phyloP scores from a whole-genome alignment of 2,113 vertebrate genomes.

The Atrichornis clamosus region DNA sequence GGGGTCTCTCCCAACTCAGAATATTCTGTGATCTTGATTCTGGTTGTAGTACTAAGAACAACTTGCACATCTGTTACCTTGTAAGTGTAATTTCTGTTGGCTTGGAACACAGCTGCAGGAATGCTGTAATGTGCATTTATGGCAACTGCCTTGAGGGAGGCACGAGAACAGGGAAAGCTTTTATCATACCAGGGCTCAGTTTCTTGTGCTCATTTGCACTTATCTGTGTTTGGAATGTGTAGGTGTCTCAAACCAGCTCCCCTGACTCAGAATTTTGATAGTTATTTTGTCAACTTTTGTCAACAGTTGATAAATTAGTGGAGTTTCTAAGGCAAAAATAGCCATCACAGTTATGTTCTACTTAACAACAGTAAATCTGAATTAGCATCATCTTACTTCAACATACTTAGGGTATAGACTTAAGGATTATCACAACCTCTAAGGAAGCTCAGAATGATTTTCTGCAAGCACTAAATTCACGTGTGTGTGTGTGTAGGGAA shows the following conservation, averaged over 20 bases:
- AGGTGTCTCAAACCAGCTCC: not conserved
- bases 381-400: not conserved
- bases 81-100: not conserved
- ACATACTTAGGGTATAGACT: not conserved
- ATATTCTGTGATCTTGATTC: not conserved
- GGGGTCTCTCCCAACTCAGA: not conserved
- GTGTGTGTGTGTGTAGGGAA: not conserved
- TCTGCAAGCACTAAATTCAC: not conserved
- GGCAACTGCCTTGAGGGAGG: not conserved
- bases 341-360: not conserved
- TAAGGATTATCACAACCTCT: not conserved
- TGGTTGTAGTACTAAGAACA: not conserved
- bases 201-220: fast-evolving
- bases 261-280: not conserved
- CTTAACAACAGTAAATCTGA: not conserved
- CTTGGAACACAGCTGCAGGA: not conserved
- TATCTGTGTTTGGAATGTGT: not conserved
- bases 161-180: not conserved
- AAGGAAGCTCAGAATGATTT: not conserved
- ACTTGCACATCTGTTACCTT: not conserved
- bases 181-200: not conserved
- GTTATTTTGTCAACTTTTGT: not conserved
- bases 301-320: not conserved
- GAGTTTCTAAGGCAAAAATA: not conserved
- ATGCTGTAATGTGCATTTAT: not conserved